Evolutionary conservation across 2,888 invertebrate genomes (phyloP).

Genomic region (Drosophila austrosaltans): DNA sequence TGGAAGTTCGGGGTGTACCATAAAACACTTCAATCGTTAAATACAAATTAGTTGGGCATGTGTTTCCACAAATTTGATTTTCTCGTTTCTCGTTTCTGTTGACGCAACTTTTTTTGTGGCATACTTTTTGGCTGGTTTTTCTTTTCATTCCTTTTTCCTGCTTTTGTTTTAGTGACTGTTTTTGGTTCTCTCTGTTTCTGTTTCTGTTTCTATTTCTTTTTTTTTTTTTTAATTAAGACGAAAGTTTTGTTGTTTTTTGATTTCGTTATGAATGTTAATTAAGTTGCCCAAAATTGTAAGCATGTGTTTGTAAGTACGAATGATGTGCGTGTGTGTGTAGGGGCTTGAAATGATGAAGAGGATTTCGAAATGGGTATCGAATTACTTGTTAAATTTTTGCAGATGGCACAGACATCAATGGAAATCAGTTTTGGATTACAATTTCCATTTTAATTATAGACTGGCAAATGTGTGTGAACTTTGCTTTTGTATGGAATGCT

Average conservation of each 20-base stretch:
- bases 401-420: background rate
- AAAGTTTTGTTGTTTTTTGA: slow-evolving; percentile 25
- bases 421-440: slow-evolving; percentile 29
- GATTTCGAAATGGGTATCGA: background rate
- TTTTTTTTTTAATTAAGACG: slow-evolving; percentile 15
- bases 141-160: slow-evolving; percentile 34
- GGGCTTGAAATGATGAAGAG: background rate
- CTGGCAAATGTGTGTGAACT: slow-evolving; percentile 15
- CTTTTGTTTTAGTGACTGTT: slow-evolving; percentile 13
- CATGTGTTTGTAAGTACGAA: background rate
- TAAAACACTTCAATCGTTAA: slow-evolving; percentile 46
- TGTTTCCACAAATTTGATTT: slow-evolving; percentile 40
- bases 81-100: slow-evolving; percentile 21
- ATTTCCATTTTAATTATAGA: slow-evolving; percentile 16
- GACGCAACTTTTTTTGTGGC: slow-evolving; percentile 24
- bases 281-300: slow-evolving; percentile 1
- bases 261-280: slow-evolving; percentile 24
- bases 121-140: slow-evolving; percentile 31
- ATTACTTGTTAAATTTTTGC: slow-evolving; percentile 26
- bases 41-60: slow-evolving; percentile 58
- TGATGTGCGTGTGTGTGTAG: background rate
- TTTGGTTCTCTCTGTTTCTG: background rate
- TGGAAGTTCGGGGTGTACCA: slow-evolving; percentile 5
- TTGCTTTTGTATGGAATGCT: background rate
- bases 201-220: slow-evolving; percentile 1